phyloP scores from a whole-genome alignment of 2,797 vertebrate genomes.

The Gobionotothen gibberifrons region DNA sequence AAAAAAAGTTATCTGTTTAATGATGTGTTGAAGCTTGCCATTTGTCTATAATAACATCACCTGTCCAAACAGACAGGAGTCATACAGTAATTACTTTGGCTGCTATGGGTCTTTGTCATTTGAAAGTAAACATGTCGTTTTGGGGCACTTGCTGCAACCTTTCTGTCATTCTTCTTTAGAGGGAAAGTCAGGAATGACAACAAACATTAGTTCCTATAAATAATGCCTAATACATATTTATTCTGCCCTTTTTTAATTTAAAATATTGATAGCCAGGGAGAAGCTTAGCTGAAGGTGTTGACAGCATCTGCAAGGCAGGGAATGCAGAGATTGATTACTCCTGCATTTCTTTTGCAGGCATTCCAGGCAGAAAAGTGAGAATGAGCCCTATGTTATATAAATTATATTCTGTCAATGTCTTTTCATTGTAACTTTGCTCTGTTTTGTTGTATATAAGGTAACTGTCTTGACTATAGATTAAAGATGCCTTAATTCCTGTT shows the following conservation, averaged over 20 bases:
- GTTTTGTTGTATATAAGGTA: not conserved
- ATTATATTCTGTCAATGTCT: too few species aligned
- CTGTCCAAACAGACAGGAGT: not conserved
- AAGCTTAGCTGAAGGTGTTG: slow-evolving; percentile 7
- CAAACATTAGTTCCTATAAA: not conserved
- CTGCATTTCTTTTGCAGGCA: not conserved
- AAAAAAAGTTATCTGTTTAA: too few species aligned
- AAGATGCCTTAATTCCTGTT: not conserved
- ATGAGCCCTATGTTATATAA: not conserved
- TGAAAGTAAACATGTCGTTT: not conserved
- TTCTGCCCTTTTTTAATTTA: slow-evolving; percentile 21
- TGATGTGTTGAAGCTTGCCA: too few species aligned
- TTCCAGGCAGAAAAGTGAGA: not conserved
- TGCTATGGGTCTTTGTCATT: not conserved
- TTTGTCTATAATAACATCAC: too few species aligned
- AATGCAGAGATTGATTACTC: slow-evolving; percentile 31
- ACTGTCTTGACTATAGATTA: not conserved
- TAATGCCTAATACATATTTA: not conserved
- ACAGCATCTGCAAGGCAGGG: slow-evolving; percentile 33
- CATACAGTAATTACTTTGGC: not conserved
- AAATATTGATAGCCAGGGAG: slow-evolving; percentile 15
- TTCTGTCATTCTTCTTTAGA: not conserved
- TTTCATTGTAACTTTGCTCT: not conserved
- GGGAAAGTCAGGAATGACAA: not conserved
- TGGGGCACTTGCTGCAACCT: not conserved